Base-by-base conservation (phyloP, 2,113 vertebrate species). In the Anas platyrhynchos region DNA sequence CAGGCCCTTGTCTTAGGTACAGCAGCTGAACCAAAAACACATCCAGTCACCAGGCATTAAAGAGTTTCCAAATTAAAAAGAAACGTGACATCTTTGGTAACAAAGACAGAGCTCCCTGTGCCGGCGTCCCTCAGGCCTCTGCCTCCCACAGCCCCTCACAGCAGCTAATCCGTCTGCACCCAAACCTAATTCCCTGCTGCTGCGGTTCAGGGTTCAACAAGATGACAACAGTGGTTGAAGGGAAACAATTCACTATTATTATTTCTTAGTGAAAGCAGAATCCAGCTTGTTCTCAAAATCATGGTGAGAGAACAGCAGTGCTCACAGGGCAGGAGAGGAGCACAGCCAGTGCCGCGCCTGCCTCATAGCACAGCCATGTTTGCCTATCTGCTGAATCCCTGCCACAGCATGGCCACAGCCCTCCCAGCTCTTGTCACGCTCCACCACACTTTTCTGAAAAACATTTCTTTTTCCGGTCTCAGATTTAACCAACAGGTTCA, bases 401-500 rank as follows among this genome's bases (percentile, higher is more conserved):
- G 61, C 26, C 1, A 0, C 0, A 0, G 12, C 7, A 0, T 16
- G n/a, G 27, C 43, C 41, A 17, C 1, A 1, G 66, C 13, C 73
- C 8, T 52, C n/a, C 68, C 13, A 17, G n/a, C n/a, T 27, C 56
- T 59, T 26, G 8, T 9, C 55, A 32, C 1, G 0, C 23, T 38
- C 16, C 59, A 29, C 50, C 29, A 18, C 0, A 4, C 75, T 62
- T 73, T n/a, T 41, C 32, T 18, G 21, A 16, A 41, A 22, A 76
- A 68, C 74, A 88, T 54, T 58, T 93, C 80, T 94, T 81, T 80
- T 80, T 36, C 67, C 13, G 44, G 93, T 95, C 92, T 97, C 96
- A 75, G 58, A 73, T 84, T 85, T 93, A 78, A 79, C 48, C 78
- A 74, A 20, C 1, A 6, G 14, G 21, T 56, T 72, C 61, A 36